Conservation (phyloP, 2,113 vertebrate species). For the Hyla sarda region DNA sequence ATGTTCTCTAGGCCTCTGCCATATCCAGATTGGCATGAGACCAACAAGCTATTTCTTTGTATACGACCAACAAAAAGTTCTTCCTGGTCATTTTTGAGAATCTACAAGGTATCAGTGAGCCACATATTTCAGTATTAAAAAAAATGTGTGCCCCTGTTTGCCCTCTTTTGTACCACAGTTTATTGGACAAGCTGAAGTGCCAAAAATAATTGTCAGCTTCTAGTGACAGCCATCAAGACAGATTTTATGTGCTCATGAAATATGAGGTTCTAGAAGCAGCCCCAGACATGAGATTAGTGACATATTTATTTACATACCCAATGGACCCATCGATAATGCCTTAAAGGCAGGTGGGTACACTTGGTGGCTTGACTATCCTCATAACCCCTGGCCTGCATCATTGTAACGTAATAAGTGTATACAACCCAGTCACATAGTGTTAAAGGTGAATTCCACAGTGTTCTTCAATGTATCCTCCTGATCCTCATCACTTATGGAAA, state of each 20-base stretch:
- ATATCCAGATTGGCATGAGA: not conserved
- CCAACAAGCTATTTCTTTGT: not conserved
- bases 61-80: not conserved
- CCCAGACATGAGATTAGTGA: not conserved
- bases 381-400: not conserved
- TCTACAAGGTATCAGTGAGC: not conserved
- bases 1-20: too few relatives aligned
- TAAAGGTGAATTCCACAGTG: constrained; percentile 12
- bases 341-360: not conserved
- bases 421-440: constrained; percentile 3
- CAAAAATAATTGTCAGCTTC: not conserved
- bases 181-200: not conserved
- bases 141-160: not conserved
- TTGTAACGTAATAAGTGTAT: not conserved
- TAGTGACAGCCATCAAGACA: not conserved
- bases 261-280: not conserved
- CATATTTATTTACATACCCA: not conserved
- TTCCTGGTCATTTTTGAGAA: not conserved
- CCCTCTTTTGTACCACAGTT: not conserved
- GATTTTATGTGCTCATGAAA: not conserved
- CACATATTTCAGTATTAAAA: not conserved
- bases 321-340: not conserved
- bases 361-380: not conserved
- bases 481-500: constrained; percentile 45
- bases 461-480: constrained; percentile 35